Percentiles rank a stretch among this genome's conserved stretches.
Evolutionary conservation across 2,888 invertebrate genomes (phyloP).

Genomic region (Pegoplata infirma): DNA sequence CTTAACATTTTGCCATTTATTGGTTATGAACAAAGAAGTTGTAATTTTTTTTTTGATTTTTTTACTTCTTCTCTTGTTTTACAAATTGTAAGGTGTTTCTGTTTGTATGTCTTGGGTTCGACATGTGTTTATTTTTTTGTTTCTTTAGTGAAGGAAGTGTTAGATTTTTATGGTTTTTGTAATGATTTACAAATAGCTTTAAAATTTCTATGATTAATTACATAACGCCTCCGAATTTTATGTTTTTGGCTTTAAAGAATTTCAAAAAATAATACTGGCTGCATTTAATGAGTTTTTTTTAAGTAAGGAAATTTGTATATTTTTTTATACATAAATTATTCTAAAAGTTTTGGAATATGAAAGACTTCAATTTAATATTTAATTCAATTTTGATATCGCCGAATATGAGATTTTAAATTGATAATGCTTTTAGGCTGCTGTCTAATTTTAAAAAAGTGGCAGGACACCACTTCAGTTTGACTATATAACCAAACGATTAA

Average conservation of each 20-base stretch:
- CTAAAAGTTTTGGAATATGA: no score
- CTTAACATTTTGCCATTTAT: slow-evolving; percentile 1
- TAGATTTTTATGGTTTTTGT: slow-evolving; percentile 56
- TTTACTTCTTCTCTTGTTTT: slow-evolving; percentile 34
- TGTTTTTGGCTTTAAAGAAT: slow-evolving; percentile 15
- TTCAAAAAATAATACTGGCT: neutral
- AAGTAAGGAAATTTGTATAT: neutral
- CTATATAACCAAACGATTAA: no score
- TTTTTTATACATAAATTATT: no score
- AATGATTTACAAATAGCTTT: slow-evolving; percentile 59
- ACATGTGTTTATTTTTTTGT: slow-evolving; percentile 20
- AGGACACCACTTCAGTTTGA: no score
- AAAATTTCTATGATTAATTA: slow-evolving; percentile 60
- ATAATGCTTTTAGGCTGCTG: no score
- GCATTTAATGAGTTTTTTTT: neutral
- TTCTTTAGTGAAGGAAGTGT: slow-evolving; percentile 34
- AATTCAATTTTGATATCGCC: no score
- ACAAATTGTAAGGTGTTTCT: slow-evolving; percentile 53
- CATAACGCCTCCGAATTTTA: slow-evolving; percentile 59
- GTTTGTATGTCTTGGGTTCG: slow-evolving; percentile 1
- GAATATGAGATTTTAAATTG: no score
- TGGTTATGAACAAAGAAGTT: neutral
- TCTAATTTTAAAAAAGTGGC: no score
- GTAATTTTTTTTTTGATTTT: slow-evolving; percentile 9
- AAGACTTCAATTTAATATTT: no score